Evolutionary conservation across 2,888 invertebrate species (phyloP), one percentile per base, ranked within the genome.

Genomic region (Ichneumon xanthorius): DNA sequence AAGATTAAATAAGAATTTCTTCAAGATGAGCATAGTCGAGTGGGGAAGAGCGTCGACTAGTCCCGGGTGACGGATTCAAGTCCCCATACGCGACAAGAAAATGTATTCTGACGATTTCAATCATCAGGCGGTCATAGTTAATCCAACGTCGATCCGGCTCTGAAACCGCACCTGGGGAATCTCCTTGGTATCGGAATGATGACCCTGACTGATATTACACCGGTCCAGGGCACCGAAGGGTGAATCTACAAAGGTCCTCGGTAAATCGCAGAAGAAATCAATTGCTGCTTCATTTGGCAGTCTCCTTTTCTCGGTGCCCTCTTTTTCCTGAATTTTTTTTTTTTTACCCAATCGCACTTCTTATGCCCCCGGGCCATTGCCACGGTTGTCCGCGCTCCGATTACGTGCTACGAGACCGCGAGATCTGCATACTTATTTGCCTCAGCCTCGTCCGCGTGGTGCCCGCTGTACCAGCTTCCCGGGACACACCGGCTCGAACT

Each of bases 361-460:
- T 76, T 55, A 40, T 33, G 67, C 58, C 53, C 58, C 58, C 65
- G 75, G 76, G 76, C 58, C 76, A 67, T 75, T 79, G 73, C 68
- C 65, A 22, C 53, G 40, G 22, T 53, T 19, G 45, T n/a, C 6
- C 50, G 19, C 53, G 73, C 78, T 75, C 75, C 48, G 79, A 50
- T 82, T 82, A 82, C 76, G 76, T 67, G 67, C 53, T 50, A 65
- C 76, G 75, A 67, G 48, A 65, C 53, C 58, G 40, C 61, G 75
- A 81, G 79, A 76, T 45, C 58, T 73, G 63, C 67, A 67, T 82
- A 79, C 40, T 55, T n/a, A 26, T 2, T 45, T 58, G 61, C 30
- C 71, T 71, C 58, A 14, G 68, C 68, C 75, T 58, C 79, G 75
- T 71, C 48, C 84, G 73, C 81, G 80, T 19, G 80, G 50, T 80